These are phyloP conservation scores for Phrynocephalus forsythii DNA, from an alignment of 2,797 vertebrate species.

Conservation along the genomic window DNA sequence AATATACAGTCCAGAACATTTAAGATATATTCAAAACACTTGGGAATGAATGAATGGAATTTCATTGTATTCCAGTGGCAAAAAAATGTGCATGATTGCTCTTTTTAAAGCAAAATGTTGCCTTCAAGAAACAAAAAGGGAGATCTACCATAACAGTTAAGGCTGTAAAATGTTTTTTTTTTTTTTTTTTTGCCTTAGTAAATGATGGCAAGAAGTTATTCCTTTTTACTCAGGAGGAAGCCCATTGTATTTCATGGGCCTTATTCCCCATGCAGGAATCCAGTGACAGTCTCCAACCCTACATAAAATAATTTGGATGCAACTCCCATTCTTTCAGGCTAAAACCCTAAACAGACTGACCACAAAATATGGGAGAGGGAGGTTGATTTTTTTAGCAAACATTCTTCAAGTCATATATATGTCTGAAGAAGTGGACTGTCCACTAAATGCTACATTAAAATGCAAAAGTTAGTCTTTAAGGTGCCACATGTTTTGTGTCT, in stretches of 20 bases:
- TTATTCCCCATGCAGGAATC: neutral
- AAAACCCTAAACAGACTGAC: too few relatives aligned
- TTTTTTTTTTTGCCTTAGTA: neutral
- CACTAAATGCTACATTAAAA: too few relatives aligned
- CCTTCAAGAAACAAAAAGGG: neutral
- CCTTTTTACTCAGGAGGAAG: neutral
- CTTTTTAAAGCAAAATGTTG: neutral
- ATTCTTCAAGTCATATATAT: neutral
- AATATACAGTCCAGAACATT: too few relatives aligned
- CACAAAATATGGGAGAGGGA: neutral
- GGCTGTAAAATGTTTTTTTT: too few relatives aligned
- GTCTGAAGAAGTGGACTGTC: too few relatives aligned
- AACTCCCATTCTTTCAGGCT: neutral
- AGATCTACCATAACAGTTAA: neutral
- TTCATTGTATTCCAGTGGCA: neutral
- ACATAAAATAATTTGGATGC: neutral
- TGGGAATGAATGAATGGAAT: neutral
- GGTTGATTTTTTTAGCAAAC: neutral
- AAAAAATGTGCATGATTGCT: too few relatives aligned
- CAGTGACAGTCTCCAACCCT: neutral
- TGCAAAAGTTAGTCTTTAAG: too few relatives aligned
- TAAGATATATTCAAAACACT: neutral
- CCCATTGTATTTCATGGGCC: neutral
- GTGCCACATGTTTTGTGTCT: too few relatives aligned
- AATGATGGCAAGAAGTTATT: neutral